These are phyloP conservation scores for Troides oblongomaculatus DNA, from an alignment of 2,888 invertebrate species.

Conservation along the genomic window DNA sequence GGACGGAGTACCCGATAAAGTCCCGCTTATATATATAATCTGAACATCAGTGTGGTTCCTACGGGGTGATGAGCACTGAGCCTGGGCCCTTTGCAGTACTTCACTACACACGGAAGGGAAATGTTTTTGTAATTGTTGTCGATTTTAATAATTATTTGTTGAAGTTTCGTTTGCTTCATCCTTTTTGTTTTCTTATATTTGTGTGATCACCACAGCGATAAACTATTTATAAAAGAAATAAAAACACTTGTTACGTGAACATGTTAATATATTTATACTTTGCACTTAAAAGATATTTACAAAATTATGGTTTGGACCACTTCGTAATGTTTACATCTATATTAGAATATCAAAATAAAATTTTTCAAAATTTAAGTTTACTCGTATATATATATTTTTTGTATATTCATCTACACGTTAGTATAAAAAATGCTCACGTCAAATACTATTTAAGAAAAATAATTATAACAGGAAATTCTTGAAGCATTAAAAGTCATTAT, in stretches of 20 bases:
- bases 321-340: constrained; percentile 13
- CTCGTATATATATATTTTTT: constrained; percentile 2
- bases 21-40: no score
- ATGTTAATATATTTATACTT: constrained; percentile 21
- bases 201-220: no score
- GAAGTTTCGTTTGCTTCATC: no score
- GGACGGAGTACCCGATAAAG: no score
- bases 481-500: neutral
- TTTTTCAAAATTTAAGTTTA: constrained; percentile 22
- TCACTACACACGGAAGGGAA: no score
- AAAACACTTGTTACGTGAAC: neutral
- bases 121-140: no score
- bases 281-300: constrained; percentile 15
- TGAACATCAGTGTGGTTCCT: no score
- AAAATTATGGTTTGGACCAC: constrained; percentile 29
- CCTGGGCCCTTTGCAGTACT: no score
- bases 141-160: no score
- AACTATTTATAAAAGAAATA: neutral
- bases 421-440: neutral
- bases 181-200: no score
- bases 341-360: constrained; percentile 23
- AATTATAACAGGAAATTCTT: neutral
- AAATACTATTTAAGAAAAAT: neutral
- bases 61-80: no score
- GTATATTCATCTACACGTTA: neutral